Percentiles rank a stretch among this genome's conserved stretches.
Conservation (phyloP, 1,140 invertebrate species). For the Listronotus bonariensis region DNA sequence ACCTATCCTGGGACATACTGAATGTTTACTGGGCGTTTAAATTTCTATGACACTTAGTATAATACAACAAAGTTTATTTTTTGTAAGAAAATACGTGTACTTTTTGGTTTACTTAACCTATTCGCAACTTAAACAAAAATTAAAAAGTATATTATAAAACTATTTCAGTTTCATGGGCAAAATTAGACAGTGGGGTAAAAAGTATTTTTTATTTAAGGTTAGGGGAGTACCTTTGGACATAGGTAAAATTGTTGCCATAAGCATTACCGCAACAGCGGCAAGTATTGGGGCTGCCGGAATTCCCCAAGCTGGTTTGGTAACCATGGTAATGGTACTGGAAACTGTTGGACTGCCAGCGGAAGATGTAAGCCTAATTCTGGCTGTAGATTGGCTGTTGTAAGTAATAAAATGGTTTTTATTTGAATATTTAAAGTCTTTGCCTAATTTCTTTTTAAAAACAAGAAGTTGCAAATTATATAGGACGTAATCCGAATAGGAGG, state of each 20-base stretch:
- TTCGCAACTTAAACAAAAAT: too few relatives aligned
- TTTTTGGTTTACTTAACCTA: too few relatives aligned
- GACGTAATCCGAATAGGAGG: too few relatives aligned
- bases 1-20: too few relatives aligned
- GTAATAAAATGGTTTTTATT: slow-evolving; percentile 56
- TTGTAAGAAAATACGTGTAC: too few relatives aligned
- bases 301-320: slow-evolving; percentile 81
- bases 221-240: slow-evolving; percentile 66
- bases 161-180: neutral
- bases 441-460: too few relatives aligned
- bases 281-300: slow-evolving; percentile 90
- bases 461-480: too few relatives aligned
- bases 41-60: too few relatives aligned
- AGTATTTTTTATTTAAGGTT: slow-evolving; percentile 7
- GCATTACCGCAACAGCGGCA: slow-evolving; percentile 83
- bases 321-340: slow-evolving; percentile 86
- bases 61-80: too few relatives aligned
- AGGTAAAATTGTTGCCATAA: slow-evolving; percentile 63
- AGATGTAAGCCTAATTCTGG: slow-evolving; percentile 80
- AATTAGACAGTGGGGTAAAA: neutral
- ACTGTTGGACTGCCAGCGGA: slow-evolving; percentile 80
- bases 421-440: too few relatives aligned
- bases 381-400: slow-evolving; percentile 89
- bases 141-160: neutral
- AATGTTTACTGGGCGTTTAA: too few relatives aligned